Evolutionary conservation across 2,888 invertebrate genomes (phyloP).

Genomic region (Oscheius sp.): DNA sequence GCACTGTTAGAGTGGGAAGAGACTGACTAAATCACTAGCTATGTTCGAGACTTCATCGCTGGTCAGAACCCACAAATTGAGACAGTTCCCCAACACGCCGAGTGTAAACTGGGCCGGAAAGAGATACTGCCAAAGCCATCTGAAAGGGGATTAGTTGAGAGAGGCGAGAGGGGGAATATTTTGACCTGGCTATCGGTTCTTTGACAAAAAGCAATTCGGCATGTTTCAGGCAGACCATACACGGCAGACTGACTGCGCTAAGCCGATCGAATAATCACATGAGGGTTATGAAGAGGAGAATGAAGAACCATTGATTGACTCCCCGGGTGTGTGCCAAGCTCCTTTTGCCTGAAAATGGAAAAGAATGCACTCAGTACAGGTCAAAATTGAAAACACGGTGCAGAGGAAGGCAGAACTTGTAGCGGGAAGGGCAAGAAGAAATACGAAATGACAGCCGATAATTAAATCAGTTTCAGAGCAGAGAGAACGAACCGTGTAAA

Average conservation of each 20-base stretch:
- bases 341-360: too few species aligned
- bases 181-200: slow-evolving; percentile 49
- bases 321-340: background rate
- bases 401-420: too few species aligned
- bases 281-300: slow-evolving; percentile 17
- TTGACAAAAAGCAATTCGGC: slow-evolving; percentile 52
- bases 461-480: too few species aligned
- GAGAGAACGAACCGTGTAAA: too few species aligned
- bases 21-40: slow-evolving; percentile 69
- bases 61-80: slow-evolving; percentile 69
- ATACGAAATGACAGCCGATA: too few species aligned
- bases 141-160: background rate
- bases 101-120: slow-evolving; percentile 69
- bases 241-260: slow-evolving; percentile 39
- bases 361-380: too few species aligned
- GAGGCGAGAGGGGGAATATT: background rate
- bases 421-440: too few species aligned
- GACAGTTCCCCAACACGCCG: slow-evolving; percentile 68
- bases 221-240: slow-evolving; percentile 59
- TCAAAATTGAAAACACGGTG: too few species aligned
- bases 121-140: slow-evolving; percentile 52
- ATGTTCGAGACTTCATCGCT: slow-evolving; percentile 69
- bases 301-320: slow-evolving; percentile 30
- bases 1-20: background rate
- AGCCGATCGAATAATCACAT: slow-evolving; percentile 39